Conservation (phyloP, 2,797 vertebrate genomes). For the Periparus ater region DNA sequence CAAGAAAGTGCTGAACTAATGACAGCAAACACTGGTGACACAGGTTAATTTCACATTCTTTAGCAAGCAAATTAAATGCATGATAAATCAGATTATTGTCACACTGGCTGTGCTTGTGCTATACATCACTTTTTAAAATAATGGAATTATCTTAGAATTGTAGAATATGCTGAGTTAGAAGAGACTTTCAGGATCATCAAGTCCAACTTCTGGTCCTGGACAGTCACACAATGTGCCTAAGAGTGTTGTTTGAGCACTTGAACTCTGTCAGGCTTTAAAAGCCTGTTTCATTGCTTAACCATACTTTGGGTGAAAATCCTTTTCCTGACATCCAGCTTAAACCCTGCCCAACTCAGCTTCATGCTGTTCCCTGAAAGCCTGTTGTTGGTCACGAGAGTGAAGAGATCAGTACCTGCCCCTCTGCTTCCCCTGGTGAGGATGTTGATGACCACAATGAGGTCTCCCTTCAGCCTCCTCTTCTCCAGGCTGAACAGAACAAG, state of each 20-base stretch:
- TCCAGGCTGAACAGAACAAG: neutral
- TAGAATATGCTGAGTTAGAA: neutral
- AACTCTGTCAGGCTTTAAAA: neutral
- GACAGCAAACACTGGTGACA: neutral
- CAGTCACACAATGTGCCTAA: fast-evolving
- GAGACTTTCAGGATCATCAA: neutral
- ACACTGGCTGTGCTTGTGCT: neutral
- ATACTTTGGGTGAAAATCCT: neutral
- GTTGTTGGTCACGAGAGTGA: neutral
- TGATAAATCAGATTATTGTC: neutral
- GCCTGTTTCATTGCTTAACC: neutral
- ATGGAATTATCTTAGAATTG: neutral
- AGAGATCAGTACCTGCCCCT: neutral
- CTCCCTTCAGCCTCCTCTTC: neutral
- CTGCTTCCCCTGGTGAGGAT: fast-evolving
- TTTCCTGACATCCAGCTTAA: neutral
- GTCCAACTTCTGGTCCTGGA: neutral
- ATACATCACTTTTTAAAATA: neutral
- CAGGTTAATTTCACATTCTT: conserved; percentile 19
- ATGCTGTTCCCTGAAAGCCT: neutral
- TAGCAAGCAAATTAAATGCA: neutral
- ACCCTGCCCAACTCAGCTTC: neutral
- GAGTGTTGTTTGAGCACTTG: neutral
- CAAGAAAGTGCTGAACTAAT: neutral
- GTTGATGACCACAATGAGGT: fast-evolving